phyloP scores from a whole-genome alignment of 2,888 invertebrate species.

The Orthosia gothica region DNA sequence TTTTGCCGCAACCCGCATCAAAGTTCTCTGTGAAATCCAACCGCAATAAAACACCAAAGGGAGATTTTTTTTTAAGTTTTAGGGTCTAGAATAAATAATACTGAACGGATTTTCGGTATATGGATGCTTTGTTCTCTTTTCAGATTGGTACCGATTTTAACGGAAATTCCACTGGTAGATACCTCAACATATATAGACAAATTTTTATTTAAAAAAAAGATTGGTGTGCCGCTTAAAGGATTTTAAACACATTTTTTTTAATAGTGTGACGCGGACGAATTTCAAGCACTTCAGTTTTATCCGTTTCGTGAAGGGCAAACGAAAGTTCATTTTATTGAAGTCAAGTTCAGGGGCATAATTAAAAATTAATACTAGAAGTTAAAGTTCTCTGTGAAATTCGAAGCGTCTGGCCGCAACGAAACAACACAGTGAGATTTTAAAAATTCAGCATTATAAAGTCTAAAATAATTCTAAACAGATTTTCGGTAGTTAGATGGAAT shows the following conservation, averaged over 20 bases:
- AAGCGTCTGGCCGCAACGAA: constrained; percentile 27
- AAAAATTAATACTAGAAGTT: too few species aligned
- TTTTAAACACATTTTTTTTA: too few species aligned
- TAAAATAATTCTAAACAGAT: neutral
- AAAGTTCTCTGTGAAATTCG: constrained; percentile 35
- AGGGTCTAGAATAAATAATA: too few species aligned
- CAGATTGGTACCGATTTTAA: neutral
- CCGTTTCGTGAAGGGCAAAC: too few species aligned
- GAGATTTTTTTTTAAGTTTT: neutral
- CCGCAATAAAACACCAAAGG: constrained; percentile 7
- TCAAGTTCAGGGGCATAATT: too few species aligned
- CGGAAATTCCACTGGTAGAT: too few species aligned
- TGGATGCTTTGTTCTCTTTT: neutral
- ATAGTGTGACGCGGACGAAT: too few species aligned
- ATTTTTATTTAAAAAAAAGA: too few species aligned
- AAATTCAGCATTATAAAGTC: neutral
- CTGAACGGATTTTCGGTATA: neutral
- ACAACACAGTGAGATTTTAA: neutral
- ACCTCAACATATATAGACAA: too few species aligned
- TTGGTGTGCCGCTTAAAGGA: too few species aligned
- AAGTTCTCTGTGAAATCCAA: constrained; percentile 37
- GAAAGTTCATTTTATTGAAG: too few species aligned
- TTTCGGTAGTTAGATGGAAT: neutral
- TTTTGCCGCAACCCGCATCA: constrained; percentile 16
- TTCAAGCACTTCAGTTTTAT: too few species aligned